Conservation (phyloP, 2,113 vertebrate species). For the Sylvietta virens region DNA sequence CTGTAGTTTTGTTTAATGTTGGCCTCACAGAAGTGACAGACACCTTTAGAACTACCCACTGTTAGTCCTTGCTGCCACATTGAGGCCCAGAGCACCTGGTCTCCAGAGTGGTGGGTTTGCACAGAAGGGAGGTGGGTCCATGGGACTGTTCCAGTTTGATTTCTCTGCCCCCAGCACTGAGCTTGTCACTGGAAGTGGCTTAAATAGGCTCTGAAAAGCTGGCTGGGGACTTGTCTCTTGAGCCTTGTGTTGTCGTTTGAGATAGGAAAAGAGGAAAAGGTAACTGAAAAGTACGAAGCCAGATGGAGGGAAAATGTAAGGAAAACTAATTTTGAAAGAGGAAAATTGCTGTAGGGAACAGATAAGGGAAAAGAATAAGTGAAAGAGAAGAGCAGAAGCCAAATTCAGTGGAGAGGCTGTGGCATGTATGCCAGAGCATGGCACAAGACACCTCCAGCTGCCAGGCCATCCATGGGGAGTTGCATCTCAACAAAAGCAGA, state of each 20-base stretch:
- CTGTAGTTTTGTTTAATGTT: neutral
- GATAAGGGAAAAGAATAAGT: conserved; percentile 22
- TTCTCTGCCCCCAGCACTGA: neutral
- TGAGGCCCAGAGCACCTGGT: neutral
- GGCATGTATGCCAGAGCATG: neutral
- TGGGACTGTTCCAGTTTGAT: neutral
- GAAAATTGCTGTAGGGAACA: neutral
- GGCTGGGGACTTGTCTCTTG: neutral
- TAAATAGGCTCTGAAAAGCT: neutral
- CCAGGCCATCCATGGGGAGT: neutral
- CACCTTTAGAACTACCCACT: neutral
- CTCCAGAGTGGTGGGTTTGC: neutral
- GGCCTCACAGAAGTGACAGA: neutral
- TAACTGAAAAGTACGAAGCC: neutral
- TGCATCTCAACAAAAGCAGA: conserved; percentile 5
- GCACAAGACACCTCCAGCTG: neutral
- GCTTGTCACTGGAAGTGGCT: neutral
- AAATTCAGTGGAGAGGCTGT: neutral
- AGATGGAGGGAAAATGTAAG: neutral
- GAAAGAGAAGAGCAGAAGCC: neutral
- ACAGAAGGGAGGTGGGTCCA: neutral
- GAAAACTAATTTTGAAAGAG: neutral
- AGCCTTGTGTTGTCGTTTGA: neutral
- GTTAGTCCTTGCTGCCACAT: neutral
- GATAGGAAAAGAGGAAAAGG: neutral